These are phyloP conservation scores for Scaptomyza flava DNA, from an alignment of 2,888 invertebrate species.

Conservation along the genomic window DNA sequence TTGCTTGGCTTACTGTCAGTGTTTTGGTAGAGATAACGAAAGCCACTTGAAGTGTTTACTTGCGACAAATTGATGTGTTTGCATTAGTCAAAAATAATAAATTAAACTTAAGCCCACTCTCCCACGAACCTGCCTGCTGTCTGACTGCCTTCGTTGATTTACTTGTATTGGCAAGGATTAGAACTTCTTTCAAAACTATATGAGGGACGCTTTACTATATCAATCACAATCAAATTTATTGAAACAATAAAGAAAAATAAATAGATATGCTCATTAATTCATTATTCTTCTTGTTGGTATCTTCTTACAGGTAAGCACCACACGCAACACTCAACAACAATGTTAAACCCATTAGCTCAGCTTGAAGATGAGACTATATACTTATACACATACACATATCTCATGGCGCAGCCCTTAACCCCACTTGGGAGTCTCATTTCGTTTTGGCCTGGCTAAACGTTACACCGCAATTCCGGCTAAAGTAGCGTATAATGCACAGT, in stretches of 20 bases:
- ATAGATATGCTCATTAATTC: slow-evolving; percentile 35
- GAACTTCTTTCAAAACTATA: slow-evolving; percentile 1
- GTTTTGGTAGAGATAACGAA: slow-evolving; percentile 73
- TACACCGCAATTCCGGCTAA: slow-evolving; percentile 32
- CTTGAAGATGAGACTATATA: slow-evolving; percentile 46
- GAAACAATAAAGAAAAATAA: slow-evolving; percentile 5
- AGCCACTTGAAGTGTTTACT: slow-evolving; percentile 75
- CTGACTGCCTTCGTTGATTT: not conserved
- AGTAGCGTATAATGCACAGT: slow-evolving; percentile 64
- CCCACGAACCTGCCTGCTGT: not conserved
- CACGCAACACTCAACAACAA: slow-evolving; percentile 37
- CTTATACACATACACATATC: slow-evolving; percentile 34
- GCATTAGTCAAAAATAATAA: slow-evolving; percentile 74
- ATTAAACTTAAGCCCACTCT: slow-evolving; percentile 60
- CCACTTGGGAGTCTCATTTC: slow-evolving; percentile 25
- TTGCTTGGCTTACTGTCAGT: slow-evolving; percentile 53
- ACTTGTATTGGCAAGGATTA: slow-evolving; percentile 15
- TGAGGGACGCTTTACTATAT: not conserved
- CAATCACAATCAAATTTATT: slow-evolving; percentile 17
- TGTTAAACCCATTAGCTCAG: slow-evolving; percentile 41
- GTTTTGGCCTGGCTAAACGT: slow-evolving; percentile 10
- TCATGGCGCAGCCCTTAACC: slow-evolving; percentile 9
- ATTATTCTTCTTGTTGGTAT: slow-evolving; percentile 20
- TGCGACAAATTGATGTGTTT: slow-evolving; percentile 79
- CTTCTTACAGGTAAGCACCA: slow-evolving; percentile 42